phyloP scores from a whole-genome alignment of 2,113 vertebrate genomes.

The Sclerurus mexicanus region DNA sequence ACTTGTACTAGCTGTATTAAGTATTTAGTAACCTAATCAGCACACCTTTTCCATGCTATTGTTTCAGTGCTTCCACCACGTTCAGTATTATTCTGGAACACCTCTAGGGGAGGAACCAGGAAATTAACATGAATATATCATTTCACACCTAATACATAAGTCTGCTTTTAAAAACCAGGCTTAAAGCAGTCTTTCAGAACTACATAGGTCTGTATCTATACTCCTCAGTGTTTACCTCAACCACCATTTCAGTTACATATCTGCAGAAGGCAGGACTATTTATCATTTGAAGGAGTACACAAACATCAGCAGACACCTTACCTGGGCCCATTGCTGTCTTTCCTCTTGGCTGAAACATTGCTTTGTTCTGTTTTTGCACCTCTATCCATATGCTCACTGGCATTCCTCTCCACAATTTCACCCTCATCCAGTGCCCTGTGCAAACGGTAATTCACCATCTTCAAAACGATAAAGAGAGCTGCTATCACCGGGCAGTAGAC shows the following conservation, averaged over 20 bases:
- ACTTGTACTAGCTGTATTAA: background rate
- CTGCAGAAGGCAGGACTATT: background rate
- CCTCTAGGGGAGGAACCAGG: background rate
- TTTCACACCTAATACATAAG: background rate
- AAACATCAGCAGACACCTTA: slow-evolving; percentile 65
- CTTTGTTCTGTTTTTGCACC: slow-evolving; percentile 81
- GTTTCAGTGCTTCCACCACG: background rate
- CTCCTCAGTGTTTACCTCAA: background rate
- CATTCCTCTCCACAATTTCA: slow-evolving; percentile 89
- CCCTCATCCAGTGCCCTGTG: slow-evolving; percentile 96
- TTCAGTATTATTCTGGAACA: background rate
- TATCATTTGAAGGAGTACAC: background rate
- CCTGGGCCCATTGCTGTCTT: slow-evolving; percentile 95
- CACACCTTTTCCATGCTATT: background rate
- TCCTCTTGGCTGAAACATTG: slow-evolving; percentile 80
- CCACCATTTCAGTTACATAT: background rate
- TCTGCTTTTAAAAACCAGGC: background rate
- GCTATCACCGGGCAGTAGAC: slow-evolving; percentile 96
- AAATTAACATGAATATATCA: background rate
- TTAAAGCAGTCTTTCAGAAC: background rate
- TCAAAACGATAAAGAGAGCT: slow-evolving; percentile 92
- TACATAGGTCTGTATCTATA: background rate
- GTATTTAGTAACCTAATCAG: background rate
- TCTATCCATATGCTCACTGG: slow-evolving; percentile 80
- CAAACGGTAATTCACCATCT: slow-evolving; percentile 94